These are phyloP conservation scores for Noctilio leporinus DNA, from an alignment of 2,113 vertebrate species.

Conservation along the genomic window DNA sequence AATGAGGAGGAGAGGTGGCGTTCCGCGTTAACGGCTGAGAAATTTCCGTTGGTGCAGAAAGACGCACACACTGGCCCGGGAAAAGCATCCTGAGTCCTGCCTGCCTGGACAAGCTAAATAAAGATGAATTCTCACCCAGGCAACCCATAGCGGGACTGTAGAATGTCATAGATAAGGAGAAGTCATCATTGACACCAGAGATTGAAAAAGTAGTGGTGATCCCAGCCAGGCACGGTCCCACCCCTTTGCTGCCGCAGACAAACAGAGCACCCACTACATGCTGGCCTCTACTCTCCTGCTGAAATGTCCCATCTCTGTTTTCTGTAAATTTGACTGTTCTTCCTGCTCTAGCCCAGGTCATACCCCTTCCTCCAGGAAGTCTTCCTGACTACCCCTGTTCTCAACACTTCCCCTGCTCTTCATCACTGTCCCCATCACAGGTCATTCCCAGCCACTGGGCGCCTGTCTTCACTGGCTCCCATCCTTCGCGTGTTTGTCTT, in stretches of 20 bases:
- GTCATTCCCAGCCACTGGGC: fast-evolving
- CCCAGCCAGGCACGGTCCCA: fast-evolving
- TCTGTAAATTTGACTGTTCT: background rate
- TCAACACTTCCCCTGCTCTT: background rate
- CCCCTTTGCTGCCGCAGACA: background rate
- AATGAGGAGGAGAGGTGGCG: background rate
- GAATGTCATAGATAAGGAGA: background rate
- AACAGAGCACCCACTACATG: fast-evolving
- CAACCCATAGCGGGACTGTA: fast-evolving
- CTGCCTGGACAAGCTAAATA: background rate
- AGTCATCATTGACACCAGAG: background rate
- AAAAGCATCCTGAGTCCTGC: background rate
- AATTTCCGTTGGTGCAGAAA: background rate
- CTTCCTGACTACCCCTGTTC: background rate
- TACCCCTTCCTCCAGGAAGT: background rate
- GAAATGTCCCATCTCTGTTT: background rate
- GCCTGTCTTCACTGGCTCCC: background rate
- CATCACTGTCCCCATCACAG: background rate
- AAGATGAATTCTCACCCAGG: background rate
- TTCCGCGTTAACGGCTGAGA: background rate
- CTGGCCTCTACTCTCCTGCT: background rate
- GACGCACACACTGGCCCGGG: background rate
- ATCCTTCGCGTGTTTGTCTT: background rate
- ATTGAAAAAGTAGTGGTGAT: background rate
- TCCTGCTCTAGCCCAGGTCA: background rate